A percentile compares a stretch with the other conserved stretches of the same genome.
These are phyloP conservation scores for Bombus vancouverensis DNA, from an alignment of 1,140 invertebrate species.

Conservation along the genomic window DNA sequence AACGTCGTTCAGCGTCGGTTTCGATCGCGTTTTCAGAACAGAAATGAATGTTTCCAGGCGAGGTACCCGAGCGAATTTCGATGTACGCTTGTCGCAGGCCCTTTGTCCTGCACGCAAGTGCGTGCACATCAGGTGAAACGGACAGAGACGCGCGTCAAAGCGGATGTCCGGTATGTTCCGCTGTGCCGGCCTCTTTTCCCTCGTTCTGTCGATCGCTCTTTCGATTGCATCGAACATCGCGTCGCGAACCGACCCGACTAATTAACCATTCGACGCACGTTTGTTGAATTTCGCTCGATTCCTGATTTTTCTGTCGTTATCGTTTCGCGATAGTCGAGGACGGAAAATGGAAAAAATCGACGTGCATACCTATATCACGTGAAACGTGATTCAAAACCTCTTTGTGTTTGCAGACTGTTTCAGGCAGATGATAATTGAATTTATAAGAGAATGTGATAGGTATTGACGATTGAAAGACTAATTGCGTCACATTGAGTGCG, in stretches of 20 bases:
- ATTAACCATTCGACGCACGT: constrained; percentile 37
- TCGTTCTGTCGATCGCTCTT: constrained; percentile 16
- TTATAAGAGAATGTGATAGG: not conserved
- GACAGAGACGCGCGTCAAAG: constrained; percentile 57
- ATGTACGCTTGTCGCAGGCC: constrained; percentile 45
- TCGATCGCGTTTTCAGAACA: constrained; percentile 29
- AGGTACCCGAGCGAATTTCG: constrained; percentile 49
- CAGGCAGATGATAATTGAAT: not conserved
- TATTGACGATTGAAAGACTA: no score
- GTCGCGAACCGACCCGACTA: constrained; percentile 17
- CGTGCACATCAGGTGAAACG: constrained; percentile 28
- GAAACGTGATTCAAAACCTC: not conserved
- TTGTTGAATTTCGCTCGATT: not conserved
- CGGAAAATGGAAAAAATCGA: not conserved
- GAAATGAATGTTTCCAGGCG: constrained; percentile 13
- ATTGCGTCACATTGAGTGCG: no score
- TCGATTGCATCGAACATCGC: constrained; percentile 37
- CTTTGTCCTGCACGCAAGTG: constrained; percentile 57
- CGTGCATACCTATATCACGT: no score
- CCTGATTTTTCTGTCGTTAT: not conserved
- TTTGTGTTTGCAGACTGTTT: not conserved
- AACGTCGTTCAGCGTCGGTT: constrained; percentile 8
- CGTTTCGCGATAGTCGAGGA: not conserved
- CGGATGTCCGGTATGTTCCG: constrained; percentile 81
- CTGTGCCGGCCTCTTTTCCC: constrained; percentile 57